A percentile compares a stretch with the other conserved stretches of the same genome.
Conservation (phyloP, 2,113 vertebrate species). For the Tetraodon nigroviridis region DNA sequence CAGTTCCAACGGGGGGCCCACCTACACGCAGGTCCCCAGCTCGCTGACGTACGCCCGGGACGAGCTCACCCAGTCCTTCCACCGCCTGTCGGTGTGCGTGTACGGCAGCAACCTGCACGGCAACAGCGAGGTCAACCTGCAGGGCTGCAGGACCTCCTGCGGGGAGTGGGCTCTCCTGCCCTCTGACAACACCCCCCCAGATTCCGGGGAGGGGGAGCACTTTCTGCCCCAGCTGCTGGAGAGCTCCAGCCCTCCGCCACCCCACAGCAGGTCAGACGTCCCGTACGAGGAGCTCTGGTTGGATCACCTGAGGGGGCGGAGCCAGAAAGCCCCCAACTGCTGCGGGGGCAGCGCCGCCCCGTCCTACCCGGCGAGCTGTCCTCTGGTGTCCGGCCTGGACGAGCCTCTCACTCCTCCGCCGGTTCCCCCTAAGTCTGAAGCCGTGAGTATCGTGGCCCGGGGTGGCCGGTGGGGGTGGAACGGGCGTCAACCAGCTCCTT, state of each 20-base stretch:
- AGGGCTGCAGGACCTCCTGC: constrained; percentile 86
- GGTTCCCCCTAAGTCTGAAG: constrained; percentile 99
- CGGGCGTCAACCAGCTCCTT: not conserved
- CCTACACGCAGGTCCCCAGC: constrained; percentile 84
- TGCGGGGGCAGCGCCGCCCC: constrained; percentile 54
- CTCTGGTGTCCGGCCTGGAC: constrained; percentile 76
- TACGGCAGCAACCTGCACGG: constrained; percentile 95
- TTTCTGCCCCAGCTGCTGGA: constrained; percentile 83
- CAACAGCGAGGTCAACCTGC: constrained; percentile 94
- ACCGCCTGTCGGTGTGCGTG: constrained; percentile 93
- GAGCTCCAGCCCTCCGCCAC: constrained; percentile 57
- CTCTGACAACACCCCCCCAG: constrained; percentile 73
- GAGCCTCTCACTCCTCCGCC: constrained; percentile 89
- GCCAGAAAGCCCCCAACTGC: constrained; percentile 62
- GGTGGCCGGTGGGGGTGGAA: too few species aligned
- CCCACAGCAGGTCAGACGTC: constrained; percentile 80
- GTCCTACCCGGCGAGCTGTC: constrained; percentile 67
- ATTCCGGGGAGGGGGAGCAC: constrained; percentile 83
- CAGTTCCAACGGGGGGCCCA: constrained; percentile 71
- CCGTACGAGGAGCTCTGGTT: constrained; percentile 97
- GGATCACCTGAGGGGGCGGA: constrained; percentile 78
- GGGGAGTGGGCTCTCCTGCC: constrained; percentile 85
- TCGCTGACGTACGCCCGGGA: constrained; percentile 92
- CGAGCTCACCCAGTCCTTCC: constrained; percentile 95
- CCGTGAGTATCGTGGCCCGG: constrained; percentile 89